phyloP scores from a whole-genome alignment of 2,888 invertebrate genomes.

The Gerris lacustris region DNA sequence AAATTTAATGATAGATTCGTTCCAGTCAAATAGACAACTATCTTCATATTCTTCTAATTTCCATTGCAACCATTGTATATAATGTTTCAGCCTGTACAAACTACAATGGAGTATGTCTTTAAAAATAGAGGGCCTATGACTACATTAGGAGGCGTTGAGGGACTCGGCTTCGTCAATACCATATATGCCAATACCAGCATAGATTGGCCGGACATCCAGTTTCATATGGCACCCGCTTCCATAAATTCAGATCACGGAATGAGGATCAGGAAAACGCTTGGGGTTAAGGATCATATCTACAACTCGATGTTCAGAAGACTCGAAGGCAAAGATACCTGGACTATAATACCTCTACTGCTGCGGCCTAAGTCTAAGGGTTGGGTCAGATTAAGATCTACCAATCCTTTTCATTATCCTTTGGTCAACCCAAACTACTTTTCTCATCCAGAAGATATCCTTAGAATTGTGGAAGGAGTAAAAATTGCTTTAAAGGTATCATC shows the following conservation, averaged over 20 bases:
- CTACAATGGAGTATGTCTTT: conserved; percentile 67
- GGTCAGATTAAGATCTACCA: conserved; percentile 58
- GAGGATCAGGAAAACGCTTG: conserved; percentile 61
- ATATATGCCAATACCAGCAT: conserved; percentile 64
- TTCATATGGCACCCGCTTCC: conserved; percentile 85
- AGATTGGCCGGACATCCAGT: conserved; percentile 78
- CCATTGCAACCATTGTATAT: no score
- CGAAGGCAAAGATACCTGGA: conserved; percentile 66
- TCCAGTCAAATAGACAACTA: no score
- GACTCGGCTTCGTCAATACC: conserved; percentile 74
- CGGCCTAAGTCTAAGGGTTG: conserved; percentile 64
- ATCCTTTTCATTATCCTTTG: conserved; percentile 75
- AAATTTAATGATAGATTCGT: no score
- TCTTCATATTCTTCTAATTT: no score
- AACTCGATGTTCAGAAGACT: conserved; percentile 68
- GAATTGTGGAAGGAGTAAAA: conserved; percentile 60
- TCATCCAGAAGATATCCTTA: conserved; percentile 61
- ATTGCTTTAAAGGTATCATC: conserved; percentile 30
- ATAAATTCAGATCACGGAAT: conserved; percentile 67
- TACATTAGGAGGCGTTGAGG: conserved; percentile 74
- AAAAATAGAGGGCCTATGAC: conserved; percentile 76
- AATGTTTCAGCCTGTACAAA: conserved; percentile 53
- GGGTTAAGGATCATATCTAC: conserved; percentile 66
- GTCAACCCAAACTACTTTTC: conserved; percentile 89
- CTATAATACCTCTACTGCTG: conserved; percentile 71